These are phyloP conservation scores for Amphipyra tragopoginis DNA, from an alignment of 2,888 invertebrate species.

Conservation along the genomic window DNA sequence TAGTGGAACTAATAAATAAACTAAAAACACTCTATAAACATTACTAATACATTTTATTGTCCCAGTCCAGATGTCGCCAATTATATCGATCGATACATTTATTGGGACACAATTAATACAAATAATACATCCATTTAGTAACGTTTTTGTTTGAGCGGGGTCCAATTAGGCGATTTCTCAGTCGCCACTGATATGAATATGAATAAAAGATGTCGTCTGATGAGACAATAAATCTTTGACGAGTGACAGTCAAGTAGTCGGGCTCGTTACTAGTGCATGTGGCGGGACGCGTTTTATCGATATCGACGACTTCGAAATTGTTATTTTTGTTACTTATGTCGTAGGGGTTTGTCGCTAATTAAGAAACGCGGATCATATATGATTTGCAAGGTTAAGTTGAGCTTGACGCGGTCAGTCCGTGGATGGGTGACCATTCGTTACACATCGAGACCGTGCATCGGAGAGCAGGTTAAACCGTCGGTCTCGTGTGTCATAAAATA, in stretches of 20 bases:
- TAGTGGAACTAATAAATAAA: slow-evolving; percentile 50
- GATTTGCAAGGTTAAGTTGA: too few relatives aligned
- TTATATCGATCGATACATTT: slow-evolving; percentile 42
- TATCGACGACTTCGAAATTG: slow-evolving; percentile 12
- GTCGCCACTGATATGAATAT: slow-evolving; percentile 68
- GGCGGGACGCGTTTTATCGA: slow-evolving; percentile 40
- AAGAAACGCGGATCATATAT: too few relatives aligned
- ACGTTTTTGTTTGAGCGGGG: slow-evolving; percentile 63
- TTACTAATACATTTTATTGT: slow-evolving; percentile 52
- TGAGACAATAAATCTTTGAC: slow-evolving; percentile 74
- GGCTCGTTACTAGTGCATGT: slow-evolving; percentile 44
- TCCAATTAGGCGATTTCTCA: slow-evolving; percentile 71
- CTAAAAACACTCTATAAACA: slow-evolving; percentile 51
- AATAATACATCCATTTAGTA: slow-evolving; percentile 55
- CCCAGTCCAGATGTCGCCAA: slow-evolving; percentile 49
- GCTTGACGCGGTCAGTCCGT: too few relatives aligned
- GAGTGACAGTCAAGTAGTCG: slow-evolving; percentile 63
- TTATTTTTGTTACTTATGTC: background rate
- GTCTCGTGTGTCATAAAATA: too few relatives aligned
- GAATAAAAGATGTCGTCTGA: slow-evolving; percentile 78
- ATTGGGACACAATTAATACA: slow-evolving; percentile 63
- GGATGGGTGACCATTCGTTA: too few relatives aligned
- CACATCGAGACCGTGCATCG: too few relatives aligned
- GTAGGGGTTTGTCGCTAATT: too few relatives aligned
- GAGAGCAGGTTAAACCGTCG: too few relatives aligned